Evolutionary conservation across 2,888 invertebrate genomes (phyloP).

Genomic region (Nebria salina): DNA sequence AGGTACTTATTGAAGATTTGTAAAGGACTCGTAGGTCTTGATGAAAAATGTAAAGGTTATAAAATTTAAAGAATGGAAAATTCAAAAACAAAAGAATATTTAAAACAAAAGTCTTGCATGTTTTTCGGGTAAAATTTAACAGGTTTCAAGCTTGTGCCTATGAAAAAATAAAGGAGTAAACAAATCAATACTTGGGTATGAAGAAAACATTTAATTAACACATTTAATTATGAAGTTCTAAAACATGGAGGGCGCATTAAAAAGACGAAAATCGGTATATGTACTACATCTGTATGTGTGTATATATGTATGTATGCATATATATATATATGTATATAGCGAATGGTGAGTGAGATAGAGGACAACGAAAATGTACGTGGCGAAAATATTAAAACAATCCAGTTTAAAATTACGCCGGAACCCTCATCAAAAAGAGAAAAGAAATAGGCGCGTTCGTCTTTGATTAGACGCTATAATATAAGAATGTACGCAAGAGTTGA

Average conservation of each 20-base stretch:
- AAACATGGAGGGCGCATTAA: constrained; percentile 42
- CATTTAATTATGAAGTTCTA: constrained; percentile 43
- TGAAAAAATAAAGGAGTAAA: constrained; percentile 35
- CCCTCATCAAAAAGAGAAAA: constrained; percentile 59
- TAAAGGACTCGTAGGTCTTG: neutral
- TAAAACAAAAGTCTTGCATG: constrained; percentile 28
- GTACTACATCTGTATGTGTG: no score
- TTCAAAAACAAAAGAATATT: constrained; percentile 7
- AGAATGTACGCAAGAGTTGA: constrained; percentile 60
- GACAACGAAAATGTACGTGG: constrained; percentile 48
- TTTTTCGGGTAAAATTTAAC: constrained; percentile 13
- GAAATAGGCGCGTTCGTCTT: constrained; percentile 56
- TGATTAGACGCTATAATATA: constrained; percentile 60
- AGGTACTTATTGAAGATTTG: no score
- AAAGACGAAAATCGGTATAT: constrained; percentile 37
- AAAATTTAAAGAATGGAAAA: neutral
- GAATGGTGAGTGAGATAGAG: constrained; percentile 8
- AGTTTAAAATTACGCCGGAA: constrained; percentile 54
- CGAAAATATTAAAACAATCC: constrained; percentile 56
- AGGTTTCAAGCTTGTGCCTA: neutral
- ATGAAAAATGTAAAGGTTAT: neutral
- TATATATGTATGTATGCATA: neutral
- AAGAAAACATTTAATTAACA: constrained; percentile 42
- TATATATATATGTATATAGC: neutral
- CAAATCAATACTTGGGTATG: constrained; percentile 38